These are phyloP conservation scores for Drosophila multiciliata DNA, from an alignment of 2,888 invertebrate genomes.

Conservation along the genomic window DNA sequence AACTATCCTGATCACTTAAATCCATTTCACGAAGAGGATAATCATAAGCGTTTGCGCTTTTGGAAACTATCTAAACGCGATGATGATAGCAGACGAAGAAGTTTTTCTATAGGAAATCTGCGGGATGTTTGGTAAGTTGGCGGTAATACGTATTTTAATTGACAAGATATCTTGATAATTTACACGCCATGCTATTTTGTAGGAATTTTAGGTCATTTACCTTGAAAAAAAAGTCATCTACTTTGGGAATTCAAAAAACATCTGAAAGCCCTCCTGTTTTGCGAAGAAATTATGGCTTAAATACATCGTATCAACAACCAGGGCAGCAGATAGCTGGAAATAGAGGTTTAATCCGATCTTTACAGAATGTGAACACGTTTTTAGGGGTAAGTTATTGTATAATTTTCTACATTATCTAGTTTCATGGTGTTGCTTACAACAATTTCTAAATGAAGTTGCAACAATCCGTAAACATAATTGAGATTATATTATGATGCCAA, in stretches of 20 bases:
- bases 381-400: constrained; percentile 63
- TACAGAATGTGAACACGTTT: constrained; percentile 78
- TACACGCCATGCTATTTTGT: neutral
- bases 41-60: constrained; percentile 88
- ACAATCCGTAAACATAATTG: neutral
- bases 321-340: constrained; percentile 1
- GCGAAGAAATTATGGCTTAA: constrained; percentile 55
- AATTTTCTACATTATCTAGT: neutral
- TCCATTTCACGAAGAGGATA: constrained; percentile 90
- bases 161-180: neutral
- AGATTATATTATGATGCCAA: too few relatives aligned
- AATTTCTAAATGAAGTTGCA: neutral
- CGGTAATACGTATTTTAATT: neutral
- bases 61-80: constrained; percentile 86
- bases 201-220: constrained; percentile 84
- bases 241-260: constrained; percentile 84
- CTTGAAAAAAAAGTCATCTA: constrained; percentile 84
- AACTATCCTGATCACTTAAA: constrained; percentile 92
- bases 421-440: neutral
- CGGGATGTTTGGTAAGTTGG: constrained; percentile 88
- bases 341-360: constrained; percentile 74
- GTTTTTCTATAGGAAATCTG: constrained; percentile 87
- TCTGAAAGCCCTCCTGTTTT: constrained; percentile 84
- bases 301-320: constrained; percentile 35
- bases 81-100: constrained; percentile 84